These are phyloP conservation scores for Misgurnus mizolepis DNA, from an alignment of 2,113 vertebrate species.

Conservation along the genomic window DNA sequence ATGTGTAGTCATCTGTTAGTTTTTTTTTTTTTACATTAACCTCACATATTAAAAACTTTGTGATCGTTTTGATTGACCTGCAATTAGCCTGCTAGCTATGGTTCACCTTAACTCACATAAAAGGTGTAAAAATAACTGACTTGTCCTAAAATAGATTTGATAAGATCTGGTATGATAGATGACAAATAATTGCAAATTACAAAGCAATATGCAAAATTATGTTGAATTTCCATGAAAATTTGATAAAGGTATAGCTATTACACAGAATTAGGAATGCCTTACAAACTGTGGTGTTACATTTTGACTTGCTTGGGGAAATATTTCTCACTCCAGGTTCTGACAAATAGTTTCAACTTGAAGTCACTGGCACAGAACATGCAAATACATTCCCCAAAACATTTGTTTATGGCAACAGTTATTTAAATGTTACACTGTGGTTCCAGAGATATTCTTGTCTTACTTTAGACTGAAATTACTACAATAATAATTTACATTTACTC, in stretches of 20 bases:
- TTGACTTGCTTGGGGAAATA: neutral
- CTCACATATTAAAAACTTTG: too few relatives aligned
- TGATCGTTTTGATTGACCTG: too few relatives aligned
- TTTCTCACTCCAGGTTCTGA: neutral
- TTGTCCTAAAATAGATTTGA: neutral
- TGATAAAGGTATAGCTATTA: neutral
- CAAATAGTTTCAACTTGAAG: neutral
- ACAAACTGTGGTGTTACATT: too few relatives aligned
- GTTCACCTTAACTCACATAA: constrained; percentile 13
- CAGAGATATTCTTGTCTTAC: neutral
- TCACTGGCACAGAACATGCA: constrained; percentile 21
- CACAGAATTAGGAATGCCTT: neutral
- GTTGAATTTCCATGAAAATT: neutral
- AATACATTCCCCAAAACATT: constrained; percentile 27
- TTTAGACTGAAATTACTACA: neutral
- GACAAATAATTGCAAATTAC: neutral
- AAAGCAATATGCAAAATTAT: neutral
- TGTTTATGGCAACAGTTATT: constrained; percentile 35
- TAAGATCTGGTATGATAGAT: neutral
- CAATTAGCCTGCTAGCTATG: too few relatives aligned
- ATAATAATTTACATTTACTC: neutral
- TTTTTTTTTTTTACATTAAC: too few relatives aligned
- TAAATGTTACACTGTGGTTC: constrained; percentile 16
- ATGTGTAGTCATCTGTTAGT: too few relatives aligned
- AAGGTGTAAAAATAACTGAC: neutral